Evolutionary conservation across 1,140 invertebrate genomes (phyloP).

Genomic region (Orussus abietinus): DNA sequence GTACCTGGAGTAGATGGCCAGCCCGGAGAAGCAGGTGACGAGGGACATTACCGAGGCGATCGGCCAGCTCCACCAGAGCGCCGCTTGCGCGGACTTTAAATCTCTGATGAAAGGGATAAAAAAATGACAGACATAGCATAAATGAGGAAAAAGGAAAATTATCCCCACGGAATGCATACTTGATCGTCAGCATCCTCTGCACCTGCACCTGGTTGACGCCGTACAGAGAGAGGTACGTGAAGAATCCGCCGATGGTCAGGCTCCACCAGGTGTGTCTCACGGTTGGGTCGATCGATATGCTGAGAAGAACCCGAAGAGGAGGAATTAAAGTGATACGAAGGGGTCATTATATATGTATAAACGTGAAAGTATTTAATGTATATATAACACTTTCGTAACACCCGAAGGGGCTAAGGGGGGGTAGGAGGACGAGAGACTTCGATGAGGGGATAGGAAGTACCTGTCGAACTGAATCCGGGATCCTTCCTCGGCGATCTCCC

Average conservation of each 20-base stretch:
- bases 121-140: neutral
- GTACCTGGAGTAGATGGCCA: conserved; percentile 77
- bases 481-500: conserved; percentile 60
- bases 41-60: conserved; percentile 64
- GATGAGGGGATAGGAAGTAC: too few species aligned
- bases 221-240: conserved; percentile 72
- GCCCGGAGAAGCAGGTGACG: conserved; percentile 70
- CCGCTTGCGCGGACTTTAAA: conserved; percentile 60
- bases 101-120: conserved; percentile 61
- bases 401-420: too few species aligned
- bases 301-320: conserved; percentile 25
- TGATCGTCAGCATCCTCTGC: conserved; percentile 44
- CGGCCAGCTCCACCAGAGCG: conserved; percentile 70
- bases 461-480: conserved; percentile 67
- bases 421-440: too few species aligned
- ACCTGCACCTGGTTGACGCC: conserved; percentile 72
- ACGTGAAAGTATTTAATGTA: too few species aligned
- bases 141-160: conserved; percentile 5
- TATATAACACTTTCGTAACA: too few species aligned
- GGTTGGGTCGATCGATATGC: conserved; percentile 67
- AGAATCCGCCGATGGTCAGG: conserved; percentile 67
- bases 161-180: conserved; percentile 29
- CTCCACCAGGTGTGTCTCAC: conserved; percentile 72
- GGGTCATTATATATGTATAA: too few species aligned
- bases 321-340: conserved; percentile 1